Evolutionary conservation across 1,140 invertebrate genomes (phyloP), one percentile per base, ranked within the genome.

Genomic region (Heliconius eleuchia): DNA sequence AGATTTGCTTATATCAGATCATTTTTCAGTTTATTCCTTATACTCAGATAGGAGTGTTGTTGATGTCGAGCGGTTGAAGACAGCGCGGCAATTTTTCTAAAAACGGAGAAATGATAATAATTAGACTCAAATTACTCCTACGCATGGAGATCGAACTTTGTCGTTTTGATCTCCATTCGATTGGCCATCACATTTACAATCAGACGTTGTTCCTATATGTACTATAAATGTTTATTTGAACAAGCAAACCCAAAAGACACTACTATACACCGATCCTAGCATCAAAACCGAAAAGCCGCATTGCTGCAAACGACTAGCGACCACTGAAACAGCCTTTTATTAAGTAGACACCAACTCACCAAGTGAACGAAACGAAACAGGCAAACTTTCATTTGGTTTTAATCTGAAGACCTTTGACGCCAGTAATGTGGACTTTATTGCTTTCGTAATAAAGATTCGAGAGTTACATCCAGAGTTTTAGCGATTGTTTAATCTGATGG

Each of bases 371-470:
- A 85, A 86, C 84, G 88, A 86, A 88, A 82, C 85, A 90, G 86
- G 85, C 84, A 84, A 86, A 88, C 85, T 88, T 93, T 91, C 87
- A 91, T 93, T 89, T 89, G 87, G 85, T 79, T 92, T 92, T 92
- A 91, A 91, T 91, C 91, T 86, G 80, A 83, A 84, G 18, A 88
- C 86, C 87, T 93, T 92, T 90, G 90, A 89, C 78, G 76, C 66
- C 78, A 79, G 84, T 89, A 87, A 91, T 91, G 85, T 92, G 81
- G 85, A 55, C 91, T 90, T 92, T 93, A 92, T 90, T 91, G 91
- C 90, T 87, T 88, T 90, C 79, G 88, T 86, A 92, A 93, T 93
- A 92, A 87, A 89, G 89, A 78, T 85, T 84, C 84, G 82, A 89
- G 86, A 88, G 82, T 80, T 81, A 87, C 82, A 79, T 82, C 82